These are phyloP conservation scores for Mercenaria mercenaria DNA, from an alignment of 1,140 invertebrate genomes.

Conservation along the genomic window DNA sequence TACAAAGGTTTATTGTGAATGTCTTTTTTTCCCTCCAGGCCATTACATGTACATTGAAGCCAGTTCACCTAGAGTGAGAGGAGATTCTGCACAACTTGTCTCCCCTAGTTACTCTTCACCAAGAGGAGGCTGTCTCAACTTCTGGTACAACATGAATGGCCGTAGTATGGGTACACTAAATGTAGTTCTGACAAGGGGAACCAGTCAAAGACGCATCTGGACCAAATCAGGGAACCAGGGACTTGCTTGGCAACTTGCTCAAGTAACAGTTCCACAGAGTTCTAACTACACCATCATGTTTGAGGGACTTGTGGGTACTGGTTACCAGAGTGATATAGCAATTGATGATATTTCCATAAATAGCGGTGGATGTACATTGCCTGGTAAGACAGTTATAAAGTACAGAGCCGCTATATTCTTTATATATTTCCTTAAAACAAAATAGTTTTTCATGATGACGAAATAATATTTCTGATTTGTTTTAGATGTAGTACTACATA, in stretches of 20 bases:
- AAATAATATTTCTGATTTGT: too few relatives aligned
- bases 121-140: conserved; percentile 72
- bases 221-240: conserved; percentile 80
- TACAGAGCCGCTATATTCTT: too few relatives aligned
- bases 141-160: conserved; percentile 82
- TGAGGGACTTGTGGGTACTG: conserved; percentile 89
- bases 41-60: conserved; percentile 83
- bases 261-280: conserved; percentile 70
- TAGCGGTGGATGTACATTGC: conserved; percentile 84
- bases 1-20: too few relatives aligned
- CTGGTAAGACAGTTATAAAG: conserved; percentile 69
- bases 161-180: conserved; percentile 75
- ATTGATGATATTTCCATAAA: conserved; percentile 91
- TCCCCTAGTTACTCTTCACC: conserved; percentile 68
- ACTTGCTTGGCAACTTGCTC: conserved; percentile 77
- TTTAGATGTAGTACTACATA: too few relatives aligned
- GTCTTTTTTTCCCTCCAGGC: conserved; percentile 70
- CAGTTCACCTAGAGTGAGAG: conserved; percentile 72
- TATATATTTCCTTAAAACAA: too few relatives aligned
- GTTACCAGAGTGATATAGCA: conserved; percentile 90
- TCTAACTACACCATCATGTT: conserved; percentile 88
- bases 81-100: conserved; percentile 78
- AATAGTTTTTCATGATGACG: too few relatives aligned
- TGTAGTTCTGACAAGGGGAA: conserved; percentile 69
- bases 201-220: conserved; percentile 74